These are phyloP conservation scores for Apamea epomidion DNA, from an alignment of 2,888 invertebrate genomes.

Conservation along the genomic window DNA sequence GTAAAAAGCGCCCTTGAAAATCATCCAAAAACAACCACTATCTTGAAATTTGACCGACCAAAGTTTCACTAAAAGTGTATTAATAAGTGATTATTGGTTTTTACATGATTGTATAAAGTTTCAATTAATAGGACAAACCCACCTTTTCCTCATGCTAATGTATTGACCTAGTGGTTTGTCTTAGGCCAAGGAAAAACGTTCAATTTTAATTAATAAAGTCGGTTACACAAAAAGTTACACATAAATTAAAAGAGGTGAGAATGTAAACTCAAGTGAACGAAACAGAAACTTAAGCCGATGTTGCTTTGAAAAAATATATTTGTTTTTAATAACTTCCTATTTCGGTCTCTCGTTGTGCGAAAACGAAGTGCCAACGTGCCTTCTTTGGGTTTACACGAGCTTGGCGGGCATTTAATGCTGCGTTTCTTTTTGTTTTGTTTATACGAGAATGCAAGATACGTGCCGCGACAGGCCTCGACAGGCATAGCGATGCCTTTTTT, in stretches of 20 bases:
- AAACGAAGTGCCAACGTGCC: background rate
- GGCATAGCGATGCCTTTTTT: no score
- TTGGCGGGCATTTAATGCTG: background rate
- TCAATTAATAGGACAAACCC: no score
- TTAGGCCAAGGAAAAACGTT: background rate
- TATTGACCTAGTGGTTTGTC: no score
- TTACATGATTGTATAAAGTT: no score
- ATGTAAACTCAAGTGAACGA: background rate
- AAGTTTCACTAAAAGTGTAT: background rate
- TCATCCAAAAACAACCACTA: background rate
- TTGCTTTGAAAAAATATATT: background rate
- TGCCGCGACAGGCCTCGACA: no score
- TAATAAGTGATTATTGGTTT: no score
- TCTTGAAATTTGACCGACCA: background rate
- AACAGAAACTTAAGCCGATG: background rate
- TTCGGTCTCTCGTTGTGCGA: background rate
- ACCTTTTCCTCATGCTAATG: background rate
- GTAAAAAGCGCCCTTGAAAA: background rate
- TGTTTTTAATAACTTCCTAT: background rate
- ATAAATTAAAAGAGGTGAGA: background rate
- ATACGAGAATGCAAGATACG: no score
- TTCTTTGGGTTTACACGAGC: background rate
- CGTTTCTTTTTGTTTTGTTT: no score
- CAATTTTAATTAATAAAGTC: background rate
- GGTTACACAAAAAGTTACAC: background rate